Evolutionary conservation across 1,140 invertebrate genomes (phyloP).

Genomic region (Diorhabda sublineata): DNA sequence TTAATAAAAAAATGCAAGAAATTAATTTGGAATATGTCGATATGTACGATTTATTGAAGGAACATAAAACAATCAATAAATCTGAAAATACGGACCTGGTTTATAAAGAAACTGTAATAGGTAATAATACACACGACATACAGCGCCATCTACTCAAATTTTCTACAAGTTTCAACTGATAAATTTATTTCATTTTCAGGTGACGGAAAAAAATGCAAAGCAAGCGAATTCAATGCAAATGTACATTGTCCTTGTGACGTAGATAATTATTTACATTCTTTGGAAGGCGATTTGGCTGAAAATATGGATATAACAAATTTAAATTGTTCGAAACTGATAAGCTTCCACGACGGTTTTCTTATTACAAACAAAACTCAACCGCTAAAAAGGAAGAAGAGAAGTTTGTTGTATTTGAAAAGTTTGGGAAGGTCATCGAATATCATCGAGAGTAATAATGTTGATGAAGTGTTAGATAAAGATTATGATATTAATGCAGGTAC

Average conservation of each 20-base stretch:
- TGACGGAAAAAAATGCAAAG: conserved; percentile 11
- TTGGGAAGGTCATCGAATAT: conserved; percentile 5
- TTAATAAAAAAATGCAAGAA: conserved; percentile 13
- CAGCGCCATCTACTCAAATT: too few species aligned
- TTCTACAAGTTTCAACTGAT: background rate
- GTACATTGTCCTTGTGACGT: conserved; percentile 19
- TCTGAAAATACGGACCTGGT: background rate
- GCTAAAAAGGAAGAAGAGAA: conserved; percentile 10
- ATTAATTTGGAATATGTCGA: conserved; percentile 21
- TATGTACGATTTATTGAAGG: conserved; percentile 6
- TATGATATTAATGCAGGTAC: background rate
- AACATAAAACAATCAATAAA: background rate
- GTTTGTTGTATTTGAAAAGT: conserved; percentile 18
- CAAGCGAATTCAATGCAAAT: conserved; percentile 17
- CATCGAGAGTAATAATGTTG: conserved; percentile 17
- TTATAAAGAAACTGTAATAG: too few species aligned
- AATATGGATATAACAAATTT: background rate
- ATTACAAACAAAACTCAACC: conserved; percentile 12
- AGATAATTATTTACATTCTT: conserved; percentile 7
- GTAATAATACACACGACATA: too few species aligned
- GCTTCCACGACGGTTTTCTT: conserved; percentile 14
- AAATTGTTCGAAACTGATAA: conserved; percentile 17
- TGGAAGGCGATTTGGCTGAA: background rate
- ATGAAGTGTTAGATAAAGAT: conserved; percentile 17
- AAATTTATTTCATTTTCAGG: background rate